Conservation (phyloP, 2,888 invertebrate species). For the Atethmia centrago region DNA sequence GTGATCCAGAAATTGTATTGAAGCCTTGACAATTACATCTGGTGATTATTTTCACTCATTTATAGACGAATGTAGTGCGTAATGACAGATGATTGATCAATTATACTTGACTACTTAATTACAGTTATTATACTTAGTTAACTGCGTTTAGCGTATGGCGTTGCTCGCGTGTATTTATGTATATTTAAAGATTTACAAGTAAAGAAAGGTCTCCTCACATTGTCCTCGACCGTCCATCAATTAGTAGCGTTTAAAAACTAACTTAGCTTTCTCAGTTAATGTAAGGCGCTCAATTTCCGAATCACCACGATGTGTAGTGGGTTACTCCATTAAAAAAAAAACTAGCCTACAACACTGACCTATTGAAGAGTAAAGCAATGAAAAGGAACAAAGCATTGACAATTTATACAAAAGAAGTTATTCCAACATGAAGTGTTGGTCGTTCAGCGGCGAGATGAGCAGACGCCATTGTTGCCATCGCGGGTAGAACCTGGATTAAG, state of each 20-base stretch:
- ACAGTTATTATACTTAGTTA: slow-evolving; percentile 16
- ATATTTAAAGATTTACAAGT: neutral
- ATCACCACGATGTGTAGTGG: neutral
- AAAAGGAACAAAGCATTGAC: neutral
- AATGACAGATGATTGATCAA: slow-evolving; percentile 25
- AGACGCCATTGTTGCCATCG: too few species aligned
- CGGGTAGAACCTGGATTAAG: neutral
- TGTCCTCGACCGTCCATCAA: neutral
- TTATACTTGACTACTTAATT: slow-evolving; percentile 31
- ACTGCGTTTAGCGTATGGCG: neutral
- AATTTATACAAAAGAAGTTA: neutral
- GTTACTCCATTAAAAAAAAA: neutral
- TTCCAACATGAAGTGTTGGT: neutral
- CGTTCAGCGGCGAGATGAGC: too few species aligned
- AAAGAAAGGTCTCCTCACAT: neutral
- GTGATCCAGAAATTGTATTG: neutral
- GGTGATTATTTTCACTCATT: slow-evolving; percentile 36
- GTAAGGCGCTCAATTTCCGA: neutral
- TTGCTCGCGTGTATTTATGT: neutral
- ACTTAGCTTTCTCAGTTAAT: neutral
- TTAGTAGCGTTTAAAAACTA: neutral
- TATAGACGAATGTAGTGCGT: slow-evolving; percentile 4
- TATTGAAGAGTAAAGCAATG: neutral
- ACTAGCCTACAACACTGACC: neutral
- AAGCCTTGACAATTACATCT: neutral